A percentile compares a stretch with the other conserved stretches of the same genome.
phyloP scores from a whole-genome alignment of 2,113 vertebrate genomes.

The Lutjanus erythropterus region DNA sequence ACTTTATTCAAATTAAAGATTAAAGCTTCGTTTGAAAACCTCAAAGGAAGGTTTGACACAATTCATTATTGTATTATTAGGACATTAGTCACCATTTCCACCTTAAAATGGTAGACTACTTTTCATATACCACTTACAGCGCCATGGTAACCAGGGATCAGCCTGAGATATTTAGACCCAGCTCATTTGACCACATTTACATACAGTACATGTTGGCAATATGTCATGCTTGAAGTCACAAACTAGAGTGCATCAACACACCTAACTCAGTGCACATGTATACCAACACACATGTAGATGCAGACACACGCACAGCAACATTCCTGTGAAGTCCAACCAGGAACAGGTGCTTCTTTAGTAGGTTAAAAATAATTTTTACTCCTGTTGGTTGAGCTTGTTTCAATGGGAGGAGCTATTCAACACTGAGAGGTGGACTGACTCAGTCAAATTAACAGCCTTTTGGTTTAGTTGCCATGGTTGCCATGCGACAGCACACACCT shows the following conservation, averaged over 20 bases:
- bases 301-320: background rate
- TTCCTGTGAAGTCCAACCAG: constrained; percentile 41
- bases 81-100: constrained; percentile 2
- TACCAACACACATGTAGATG: background rate
- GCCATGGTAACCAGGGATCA: constrained; percentile 32
- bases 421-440: constrained; percentile 52
- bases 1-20: too few species aligned
- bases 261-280: background rate
- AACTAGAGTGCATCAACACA: background rate
- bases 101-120: background rate
- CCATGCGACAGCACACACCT: constrained; percentile 75
- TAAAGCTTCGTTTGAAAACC: too few species aligned
- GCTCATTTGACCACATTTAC: constrained; percentile 27
- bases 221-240: background rate
- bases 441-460: constrained; percentile 68
- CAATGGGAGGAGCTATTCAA: constrained; percentile 37
- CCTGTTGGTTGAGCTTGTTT: constrained; percentile 25
- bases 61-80: background rate
- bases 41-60: too few species aligned
- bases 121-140: constrained; percentile 12
- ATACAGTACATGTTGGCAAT: background rate
- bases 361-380: constrained; percentile 60
- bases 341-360: constrained; percentile 58
- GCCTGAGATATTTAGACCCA: background rate
- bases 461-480: constrained; percentile 71